Percentiles rank a stretch among this genome's conserved stretches.
These are phyloP conservation scores for Cheumatopsyche charites DNA, from an alignment of 1,140 invertebrate species.

Conservation along the genomic window DNA sequence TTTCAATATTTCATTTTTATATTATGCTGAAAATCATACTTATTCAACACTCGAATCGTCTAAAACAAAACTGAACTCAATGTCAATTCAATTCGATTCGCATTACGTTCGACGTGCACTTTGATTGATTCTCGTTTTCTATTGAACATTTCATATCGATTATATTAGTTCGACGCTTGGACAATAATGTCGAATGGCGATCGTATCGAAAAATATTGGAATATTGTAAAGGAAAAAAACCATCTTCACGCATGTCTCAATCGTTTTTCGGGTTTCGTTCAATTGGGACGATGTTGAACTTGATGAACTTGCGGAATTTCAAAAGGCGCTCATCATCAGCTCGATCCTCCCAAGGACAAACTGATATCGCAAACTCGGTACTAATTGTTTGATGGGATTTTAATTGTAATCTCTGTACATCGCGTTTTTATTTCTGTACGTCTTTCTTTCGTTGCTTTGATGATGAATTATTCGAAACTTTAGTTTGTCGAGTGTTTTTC, in stretches of 20 bases:
- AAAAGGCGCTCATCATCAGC: constrained; percentile 7
- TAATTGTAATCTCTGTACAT: constrained; percentile 32
- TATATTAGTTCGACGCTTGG: too few relatives aligned
- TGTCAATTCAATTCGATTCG: constrained; percentile 8
- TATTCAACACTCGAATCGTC: too few relatives aligned
- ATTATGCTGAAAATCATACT: too few relatives aligned
- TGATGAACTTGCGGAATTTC: constrained; percentile 18
- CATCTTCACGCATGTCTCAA: neutral
- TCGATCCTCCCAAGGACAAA: constrained; percentile 32
- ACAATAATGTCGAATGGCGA: too few relatives aligned
- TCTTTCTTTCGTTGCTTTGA: too few relatives aligned
- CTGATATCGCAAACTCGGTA: constrained; percentile 1
- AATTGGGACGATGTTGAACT: neutral
- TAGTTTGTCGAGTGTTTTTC: too few relatives aligned
- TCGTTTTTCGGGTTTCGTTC: too few relatives aligned
- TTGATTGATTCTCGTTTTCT: constrained; percentile 4
- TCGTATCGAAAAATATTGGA: too few relatives aligned
- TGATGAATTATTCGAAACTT: too few relatives aligned
- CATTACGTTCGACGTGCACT: neutral
- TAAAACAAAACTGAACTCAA: neutral
- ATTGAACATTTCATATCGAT: too few relatives aligned
- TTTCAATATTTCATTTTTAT: too few relatives aligned
- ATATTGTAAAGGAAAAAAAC: too few relatives aligned
- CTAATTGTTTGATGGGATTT: constrained; percentile 36
- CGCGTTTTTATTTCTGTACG: neutral